Base-by-base conservation (phyloP, 1,140 invertebrate genomes). In the Drosophila nigromelanica region DNA sequence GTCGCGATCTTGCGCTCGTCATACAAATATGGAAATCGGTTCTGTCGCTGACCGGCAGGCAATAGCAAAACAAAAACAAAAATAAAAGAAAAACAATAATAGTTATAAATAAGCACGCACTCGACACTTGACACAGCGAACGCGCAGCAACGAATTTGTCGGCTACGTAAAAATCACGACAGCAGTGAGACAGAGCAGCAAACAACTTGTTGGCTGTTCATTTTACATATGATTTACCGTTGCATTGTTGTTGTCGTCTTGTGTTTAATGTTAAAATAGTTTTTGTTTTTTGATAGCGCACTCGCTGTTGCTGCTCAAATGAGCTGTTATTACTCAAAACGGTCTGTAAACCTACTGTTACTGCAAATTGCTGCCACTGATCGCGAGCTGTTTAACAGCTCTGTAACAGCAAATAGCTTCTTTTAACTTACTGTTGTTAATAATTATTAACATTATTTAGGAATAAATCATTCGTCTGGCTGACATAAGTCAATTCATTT, bases 121-220 rank as follows among this genome's bases (percentile, higher is more conserved):
- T 40, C 21, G 18, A 48, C 59, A 63, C 67, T 70, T 55, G 50
- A 70, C 67, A 55, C 54, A 54, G 35, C 42, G 50, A 37, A 56
- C n/a, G 51, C 12, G 35, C 43, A 58, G 54, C 58, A 30, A 30
- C 43, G 24, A 39, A 50, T 50, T 67, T 59, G 12, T 60, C 24
- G 55, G 27, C 39, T 61, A 56, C 37, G 47, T 69, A 15, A 58
- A 33, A 69, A 69, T 69, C 58, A 52, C 59, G 50, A 42, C 40
- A 33, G 62, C n/a, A 54, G 59, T n/a, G 27, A 37, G 56, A 56
- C 50, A 55, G 7, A 43, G 42, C 39, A 15, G 51, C 50, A 48
- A 55, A 63, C 67, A 48, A 70, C 59, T 70, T 63, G 60, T 63
- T 61, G 43, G 37, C 59, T 58, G 54, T 14, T 15, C 37, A 64